These are phyloP conservation scores for Lateolabrax maculatus DNA, from an alignment of 2,797 vertebrate genomes.

Conservation along the genomic window DNA sequence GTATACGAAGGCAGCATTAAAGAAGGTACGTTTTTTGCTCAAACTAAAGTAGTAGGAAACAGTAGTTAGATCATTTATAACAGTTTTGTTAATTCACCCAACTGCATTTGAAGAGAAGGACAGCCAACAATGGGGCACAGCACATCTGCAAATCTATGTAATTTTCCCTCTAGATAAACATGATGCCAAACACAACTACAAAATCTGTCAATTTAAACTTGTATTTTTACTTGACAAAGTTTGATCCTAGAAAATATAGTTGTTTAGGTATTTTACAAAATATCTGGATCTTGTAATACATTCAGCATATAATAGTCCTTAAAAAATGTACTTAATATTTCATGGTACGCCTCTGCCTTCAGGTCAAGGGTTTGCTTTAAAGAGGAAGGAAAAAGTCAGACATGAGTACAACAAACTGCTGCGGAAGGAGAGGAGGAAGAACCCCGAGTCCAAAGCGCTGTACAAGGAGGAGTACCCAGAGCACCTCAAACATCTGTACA, in stretches of 20 bases:
- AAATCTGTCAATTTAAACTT: background rate
- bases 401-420: slow-evolving; percentile 91
- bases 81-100: background rate
- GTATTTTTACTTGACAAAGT: rapidly evolving
- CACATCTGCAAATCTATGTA: background rate
- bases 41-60: background rate
- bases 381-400: slow-evolving; percentile 89
- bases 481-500: slow-evolving; percentile 94
- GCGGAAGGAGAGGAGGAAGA: slow-evolving; percentile 83
- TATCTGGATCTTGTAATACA: rapidly evolving
- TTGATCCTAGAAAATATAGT: rapidly evolving
- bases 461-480: slow-evolving; percentile 92
- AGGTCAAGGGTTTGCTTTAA: slow-evolving; percentile 96
- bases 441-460: slow-evolving; percentile 47
- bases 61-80: background rate
- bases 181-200: background rate
- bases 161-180: background rate
- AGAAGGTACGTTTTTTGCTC: slow-evolving; percentile 76
- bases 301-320: background rate
- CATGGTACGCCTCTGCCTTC: background rate
- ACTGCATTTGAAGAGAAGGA: background rate
- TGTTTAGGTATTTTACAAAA: background rate
- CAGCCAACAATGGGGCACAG: background rate
- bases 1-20: slow-evolving; percentile 82
- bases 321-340: too few relatives aligned